phyloP scores from a whole-genome alignment of 1,140 invertebrate genomes.

The Scaptomyza hsui region DNA sequence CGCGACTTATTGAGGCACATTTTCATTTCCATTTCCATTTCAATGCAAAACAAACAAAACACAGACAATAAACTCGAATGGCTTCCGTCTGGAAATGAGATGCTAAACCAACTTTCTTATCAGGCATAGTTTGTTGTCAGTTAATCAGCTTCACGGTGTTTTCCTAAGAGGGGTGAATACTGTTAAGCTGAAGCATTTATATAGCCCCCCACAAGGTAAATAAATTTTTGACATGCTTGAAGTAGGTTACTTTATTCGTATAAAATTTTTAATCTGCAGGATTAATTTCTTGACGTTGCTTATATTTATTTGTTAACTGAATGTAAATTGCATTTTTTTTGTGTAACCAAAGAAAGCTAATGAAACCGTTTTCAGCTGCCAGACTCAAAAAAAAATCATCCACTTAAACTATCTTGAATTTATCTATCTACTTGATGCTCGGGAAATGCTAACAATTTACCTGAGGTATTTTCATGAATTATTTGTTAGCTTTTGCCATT shows the following conservation, averaged over 20 bases:
- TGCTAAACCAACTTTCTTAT: slow-evolving; percentile 49
- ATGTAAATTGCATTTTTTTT: not conserved
- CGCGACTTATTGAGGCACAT: slow-evolving; percentile 70
- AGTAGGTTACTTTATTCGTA: no score
- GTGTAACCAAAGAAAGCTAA: no score
- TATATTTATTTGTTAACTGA: no score
- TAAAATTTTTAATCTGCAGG: no score
- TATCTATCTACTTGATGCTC: slow-evolving; percentile 14
- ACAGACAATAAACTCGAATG: slow-evolving; percentile 54
- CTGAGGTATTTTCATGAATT: slow-evolving; percentile 32
- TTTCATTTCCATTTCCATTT: slow-evolving; percentile 40
- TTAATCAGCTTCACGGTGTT: slow-evolving; percentile 26
- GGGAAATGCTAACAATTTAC: slow-evolving; percentile 48
- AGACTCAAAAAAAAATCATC: not conserved
- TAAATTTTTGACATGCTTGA: no score
- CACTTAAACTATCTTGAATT: slow-evolving; percentile 24
- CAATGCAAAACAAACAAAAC: slow-evolving; percentile 56
- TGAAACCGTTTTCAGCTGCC: no score
- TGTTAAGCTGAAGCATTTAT: not conserved
- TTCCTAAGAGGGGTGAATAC: not conserved
- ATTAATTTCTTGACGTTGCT: no score
- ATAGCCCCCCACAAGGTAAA: not conserved
- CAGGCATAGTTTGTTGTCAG: slow-evolving; percentile 21
- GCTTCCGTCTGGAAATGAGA: slow-evolving; percentile 29
- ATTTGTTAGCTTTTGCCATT: slow-evolving; percentile 51